These are phyloP conservation scores for Falco rusticolus DNA, from an alignment of 2,797 vertebrate genomes.

Conservation along the genomic window DNA sequence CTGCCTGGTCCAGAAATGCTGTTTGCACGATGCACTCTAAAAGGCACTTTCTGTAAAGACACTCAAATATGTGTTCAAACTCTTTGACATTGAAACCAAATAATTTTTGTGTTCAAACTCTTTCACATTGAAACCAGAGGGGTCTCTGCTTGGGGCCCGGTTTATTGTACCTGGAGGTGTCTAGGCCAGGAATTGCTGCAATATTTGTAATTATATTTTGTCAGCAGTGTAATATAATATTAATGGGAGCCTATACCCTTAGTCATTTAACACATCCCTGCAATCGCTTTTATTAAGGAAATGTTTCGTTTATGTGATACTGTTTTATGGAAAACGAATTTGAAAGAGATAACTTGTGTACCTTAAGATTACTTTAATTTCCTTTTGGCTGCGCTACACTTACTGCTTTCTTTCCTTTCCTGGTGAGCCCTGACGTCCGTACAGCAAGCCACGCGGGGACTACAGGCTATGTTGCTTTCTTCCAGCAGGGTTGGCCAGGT, in stretches of 20 bases:
- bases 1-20: not conserved
- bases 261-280: not conserved
- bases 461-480: fast-evolving
- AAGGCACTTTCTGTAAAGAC: not conserved
- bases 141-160: not conserved
- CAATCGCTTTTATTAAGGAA: not conserved
- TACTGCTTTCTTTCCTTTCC: not conserved
- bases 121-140: not conserved
- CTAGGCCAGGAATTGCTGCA: not conserved
- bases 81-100: not conserved
- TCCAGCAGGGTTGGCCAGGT: not conserved
- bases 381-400: not conserved
- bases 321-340: not conserved
- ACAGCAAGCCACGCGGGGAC: not conserved
- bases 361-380: not conserved
- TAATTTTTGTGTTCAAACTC: too few species aligned
- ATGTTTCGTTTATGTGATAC: not conserved
- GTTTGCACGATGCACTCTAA: not conserved
- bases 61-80: not conserved
- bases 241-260: not conserved
- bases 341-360: not conserved
- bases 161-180: not conserved
- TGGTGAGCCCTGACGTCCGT: not conserved
- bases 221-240: not conserved
- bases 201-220: not conserved